Evolutionary conservation across 2,113 vertebrate genomes (phyloP), one percentile per base, ranked within the genome.

Genomic region (Bambusicola thoracicus): DNA sequence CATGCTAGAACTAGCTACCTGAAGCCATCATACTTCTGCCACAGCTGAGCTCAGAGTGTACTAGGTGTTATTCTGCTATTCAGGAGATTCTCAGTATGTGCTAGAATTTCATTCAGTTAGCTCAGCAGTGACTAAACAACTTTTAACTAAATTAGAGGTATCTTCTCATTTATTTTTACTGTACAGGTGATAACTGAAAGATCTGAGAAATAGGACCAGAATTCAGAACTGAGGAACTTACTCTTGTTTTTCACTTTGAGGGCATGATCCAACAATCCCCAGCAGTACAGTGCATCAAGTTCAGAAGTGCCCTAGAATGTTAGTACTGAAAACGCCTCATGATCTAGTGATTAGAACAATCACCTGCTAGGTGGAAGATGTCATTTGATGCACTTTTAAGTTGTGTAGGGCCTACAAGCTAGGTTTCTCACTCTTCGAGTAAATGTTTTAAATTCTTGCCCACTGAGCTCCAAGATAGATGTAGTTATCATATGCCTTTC

Each of bases 1-100:
- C 0, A 0, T 6, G n/a, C 7, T 67, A 40, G 70, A 66, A 44
- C n/a, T 30, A 5, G 1, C 15, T 62, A 66, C 29, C 65, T 62
- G 59, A 75, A 51, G 21, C 5, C 5, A 82, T 19, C 0, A 14
- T 22, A 41, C 16, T 3, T 1, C 0, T 27, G 62, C 25, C 19
- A 20, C 40, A n/a, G 41, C 32, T 36, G 49, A 67, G 32, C 0
- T 0, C n/a, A n/a, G 11, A 1, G 12, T 78, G 22, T 32, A n/a
- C 0, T 0, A 21, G n/a, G 36, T 11, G 49, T 29, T 46, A 55
- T 48, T 67, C 29, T 5, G 2, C 25, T 75, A 51, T 72, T 55
- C 1, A 0, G 58, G 40, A 80, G 18, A 27, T 34, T 69, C 85
- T 80, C 17, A 17, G 16, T 17, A 13, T 32, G 13, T 43, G 34